Evolutionary conservation across 2,888 invertebrate genomes (phyloP).

Genomic region (Platycnemis pennipes): DNA sequence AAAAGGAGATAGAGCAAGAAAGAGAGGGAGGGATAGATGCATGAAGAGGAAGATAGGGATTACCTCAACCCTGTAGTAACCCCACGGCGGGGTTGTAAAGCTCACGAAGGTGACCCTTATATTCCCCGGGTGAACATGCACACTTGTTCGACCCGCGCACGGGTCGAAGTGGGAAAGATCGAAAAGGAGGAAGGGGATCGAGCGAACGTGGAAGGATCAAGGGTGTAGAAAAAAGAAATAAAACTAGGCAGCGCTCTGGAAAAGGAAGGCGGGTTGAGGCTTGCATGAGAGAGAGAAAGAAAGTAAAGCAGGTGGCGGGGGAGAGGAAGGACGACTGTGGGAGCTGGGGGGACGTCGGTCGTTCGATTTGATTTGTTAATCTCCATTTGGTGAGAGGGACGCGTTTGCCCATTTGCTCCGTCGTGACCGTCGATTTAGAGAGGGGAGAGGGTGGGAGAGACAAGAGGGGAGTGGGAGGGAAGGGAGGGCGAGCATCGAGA

Average conservation of each 20-base stretch:
- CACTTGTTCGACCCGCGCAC: neutral
- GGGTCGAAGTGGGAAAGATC: neutral
- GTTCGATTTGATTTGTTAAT: conserved; percentile 57
- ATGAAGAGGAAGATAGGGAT: too few species aligned
- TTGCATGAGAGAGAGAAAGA: neutral
- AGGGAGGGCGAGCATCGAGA: too few species aligned
- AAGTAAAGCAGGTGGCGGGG: neutral
- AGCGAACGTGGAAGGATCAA: neutral
- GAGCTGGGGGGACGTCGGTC: neutral
- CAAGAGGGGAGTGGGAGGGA: too few species aligned
- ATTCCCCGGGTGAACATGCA: neutral
- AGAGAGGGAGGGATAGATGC: neutral
- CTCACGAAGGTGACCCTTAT: conserved; percentile 33
- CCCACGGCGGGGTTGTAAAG: conserved; percentile 45
- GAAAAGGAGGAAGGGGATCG: neutral
- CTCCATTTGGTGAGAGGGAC: conserved; percentile 32
- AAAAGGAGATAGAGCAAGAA: neutral
- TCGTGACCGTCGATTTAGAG: conserved; percentile 58
- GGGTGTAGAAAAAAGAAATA: neutral
- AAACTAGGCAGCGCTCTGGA: neutral
- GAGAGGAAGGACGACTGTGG: neutral
- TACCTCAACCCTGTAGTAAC: conserved; percentile 23
- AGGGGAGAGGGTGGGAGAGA: too few species aligned
- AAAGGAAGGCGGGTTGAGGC: neutral
- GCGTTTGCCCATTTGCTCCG: conserved; percentile 1